phyloP scores from a whole-genome alignment of 2,797 vertebrate species.

The Triplophysa yarkandensis region DNA sequence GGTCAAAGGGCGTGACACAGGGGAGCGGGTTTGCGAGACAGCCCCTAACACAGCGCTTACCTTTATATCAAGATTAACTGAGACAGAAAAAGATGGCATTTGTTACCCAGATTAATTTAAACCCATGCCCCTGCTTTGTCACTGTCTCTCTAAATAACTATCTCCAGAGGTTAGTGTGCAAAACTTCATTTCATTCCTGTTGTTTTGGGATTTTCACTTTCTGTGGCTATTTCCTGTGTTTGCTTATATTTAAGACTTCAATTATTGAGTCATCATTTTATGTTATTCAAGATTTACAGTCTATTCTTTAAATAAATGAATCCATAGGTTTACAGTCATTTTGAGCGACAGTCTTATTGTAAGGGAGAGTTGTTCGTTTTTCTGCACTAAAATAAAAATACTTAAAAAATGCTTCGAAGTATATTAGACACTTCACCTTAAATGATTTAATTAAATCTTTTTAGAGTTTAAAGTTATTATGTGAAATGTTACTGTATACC shows the following conservation, averaged over 20 bases:
- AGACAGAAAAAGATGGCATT: constrained; percentile 12
- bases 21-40: constrained; percentile 19
- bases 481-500: too few species aligned
- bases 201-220: background rate
- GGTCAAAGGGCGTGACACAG: constrained; percentile 37
- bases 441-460: too few species aligned
- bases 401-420: too few species aligned
- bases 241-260: background rate
- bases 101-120: constrained; percentile 23
- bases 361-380: too few species aligned
- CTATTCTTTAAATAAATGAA: too few species aligned
- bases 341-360: too few species aligned
- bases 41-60: constrained; percentile 33
- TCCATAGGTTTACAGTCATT: too few species aligned
- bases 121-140: constrained; percentile 16
- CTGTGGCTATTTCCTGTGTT: background rate
- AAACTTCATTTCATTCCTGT: constrained; percentile 1
- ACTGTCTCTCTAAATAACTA: constrained; percentile 14
- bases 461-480: too few species aligned
- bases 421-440: too few species aligned
- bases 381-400: too few species aligned
- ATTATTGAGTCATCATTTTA: background rate
- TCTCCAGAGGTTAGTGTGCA: constrained; percentile 19
- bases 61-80: constrained; percentile 50
- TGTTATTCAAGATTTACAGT: too few species aligned